These are phyloP conservation scores for Chloroceryle amazona DNA, from an alignment of 2,797 vertebrate species.

Conservation along the genomic window DNA sequence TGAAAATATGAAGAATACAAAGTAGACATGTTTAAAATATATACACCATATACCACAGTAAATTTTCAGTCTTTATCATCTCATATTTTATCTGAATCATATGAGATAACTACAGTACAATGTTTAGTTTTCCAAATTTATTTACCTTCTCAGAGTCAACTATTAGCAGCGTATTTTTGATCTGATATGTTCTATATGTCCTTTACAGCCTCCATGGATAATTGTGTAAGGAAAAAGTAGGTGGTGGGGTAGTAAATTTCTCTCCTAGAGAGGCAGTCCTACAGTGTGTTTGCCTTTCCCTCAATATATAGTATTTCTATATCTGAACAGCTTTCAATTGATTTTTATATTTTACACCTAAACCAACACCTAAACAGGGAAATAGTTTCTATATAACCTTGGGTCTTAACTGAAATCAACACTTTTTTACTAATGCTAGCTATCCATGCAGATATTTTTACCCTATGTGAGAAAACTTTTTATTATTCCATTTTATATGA, in stretches of 20 bases:
- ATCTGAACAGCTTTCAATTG: not conserved
- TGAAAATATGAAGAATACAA: not conserved
- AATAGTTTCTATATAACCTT: not conserved
- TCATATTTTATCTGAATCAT: not conserved
- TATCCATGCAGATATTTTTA: not conserved
- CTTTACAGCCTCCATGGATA: not conserved
- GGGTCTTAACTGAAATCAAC: not conserved
- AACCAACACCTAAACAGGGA: not conserved
- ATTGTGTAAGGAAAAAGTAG: not conserved
- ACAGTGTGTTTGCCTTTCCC: not conserved
- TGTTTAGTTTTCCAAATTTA: not conserved
- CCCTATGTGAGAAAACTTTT: not conserved
- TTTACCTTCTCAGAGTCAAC: not conserved
- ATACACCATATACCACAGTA: not conserved
- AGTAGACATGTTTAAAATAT: not conserved
- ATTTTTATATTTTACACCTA: not conserved
- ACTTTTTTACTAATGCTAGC: not conserved
- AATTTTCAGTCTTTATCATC: not conserved
- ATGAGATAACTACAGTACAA: not conserved
- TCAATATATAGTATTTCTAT: not conserved
- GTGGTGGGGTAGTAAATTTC: not conserved
- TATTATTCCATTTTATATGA: not conserved
- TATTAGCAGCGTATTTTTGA: not conserved
- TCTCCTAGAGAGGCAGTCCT: not conserved
- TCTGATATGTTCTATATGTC: not conserved